Percentiles rank a stretch among this genome's conserved stretches.
Evolutionary conservation across 92 coral and sea anemone species (phyloP).

Genomic region (Phenganax marumi): DNA sequence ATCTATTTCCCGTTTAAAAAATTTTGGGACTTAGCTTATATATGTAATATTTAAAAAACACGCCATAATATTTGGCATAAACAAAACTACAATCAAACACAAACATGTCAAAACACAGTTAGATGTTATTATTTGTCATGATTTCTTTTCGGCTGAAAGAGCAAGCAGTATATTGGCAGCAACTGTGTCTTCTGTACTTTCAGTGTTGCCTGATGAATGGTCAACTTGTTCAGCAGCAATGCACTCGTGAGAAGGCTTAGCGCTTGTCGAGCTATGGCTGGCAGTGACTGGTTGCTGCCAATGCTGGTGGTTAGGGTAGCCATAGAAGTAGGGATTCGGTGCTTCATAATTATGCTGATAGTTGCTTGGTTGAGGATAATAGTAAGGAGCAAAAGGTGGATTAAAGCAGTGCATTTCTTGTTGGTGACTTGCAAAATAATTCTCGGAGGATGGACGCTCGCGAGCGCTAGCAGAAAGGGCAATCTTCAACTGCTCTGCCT

Average conservation of each 20-base stretch:
- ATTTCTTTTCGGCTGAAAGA: no score
- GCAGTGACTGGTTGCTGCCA: constrained; percentile 4
- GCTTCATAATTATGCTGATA: not conserved
- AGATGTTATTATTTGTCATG: no score
- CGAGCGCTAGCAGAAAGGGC: constrained; percentile 31
- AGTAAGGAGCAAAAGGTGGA: no score
- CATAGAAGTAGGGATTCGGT: constrained; percentile 17
- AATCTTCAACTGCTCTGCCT: constrained; percentile 31
- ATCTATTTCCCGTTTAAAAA: not conserved
- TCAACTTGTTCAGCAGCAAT: not conserved
- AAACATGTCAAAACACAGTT: no score
- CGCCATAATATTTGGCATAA: no score
- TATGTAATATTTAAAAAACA: no score
- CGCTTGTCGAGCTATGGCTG: not conserved
- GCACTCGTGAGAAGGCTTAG: not conserved
- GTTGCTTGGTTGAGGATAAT: no score
- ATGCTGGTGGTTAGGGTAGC: not conserved
- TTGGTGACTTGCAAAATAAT: no score
- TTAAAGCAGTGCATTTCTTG: no score
- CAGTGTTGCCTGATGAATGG: no score
- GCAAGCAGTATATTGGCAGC: not conserved
- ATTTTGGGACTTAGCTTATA: not conserved
- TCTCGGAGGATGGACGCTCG: no score
- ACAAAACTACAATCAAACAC: no score
- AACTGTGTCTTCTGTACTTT: not conserved